phyloP scores from a whole-genome alignment of 2,888 invertebrate genomes.

The Drosophila falleni region DNA sequence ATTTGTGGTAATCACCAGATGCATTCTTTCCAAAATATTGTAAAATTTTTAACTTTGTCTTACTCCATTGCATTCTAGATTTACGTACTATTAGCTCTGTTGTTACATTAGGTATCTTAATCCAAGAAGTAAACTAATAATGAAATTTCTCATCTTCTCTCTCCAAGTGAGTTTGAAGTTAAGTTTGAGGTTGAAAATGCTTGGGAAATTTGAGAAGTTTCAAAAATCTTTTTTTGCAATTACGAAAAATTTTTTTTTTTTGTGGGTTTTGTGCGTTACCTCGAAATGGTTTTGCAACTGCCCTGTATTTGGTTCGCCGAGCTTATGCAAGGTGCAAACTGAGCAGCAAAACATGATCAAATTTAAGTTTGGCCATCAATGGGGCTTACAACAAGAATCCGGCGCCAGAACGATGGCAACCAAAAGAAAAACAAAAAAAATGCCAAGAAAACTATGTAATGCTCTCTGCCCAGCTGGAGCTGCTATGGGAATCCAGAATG shows the following conservation, averaged over 20 bases:
- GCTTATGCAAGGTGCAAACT: conserved; percentile 19
- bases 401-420: not conserved
- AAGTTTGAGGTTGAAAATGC: not conserved
- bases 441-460: conserved; percentile 35
- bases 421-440: conserved; percentile 4
- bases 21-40: not conserved
- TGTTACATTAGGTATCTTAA: not conserved
- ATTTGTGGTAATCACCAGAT: no score
- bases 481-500: conserved; percentile 59
- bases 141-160: not conserved
- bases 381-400: conserved; percentile 30
- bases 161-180: not conserved
- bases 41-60: not conserved
- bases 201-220: conserved; percentile 18
- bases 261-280: not conserved
- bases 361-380: conserved; percentile 75
- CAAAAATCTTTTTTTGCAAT: conserved; percentile 10
- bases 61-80: not conserved
- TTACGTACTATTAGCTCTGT: not conserved
- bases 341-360: conserved; percentile 42
- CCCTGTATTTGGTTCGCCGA: not conserved
- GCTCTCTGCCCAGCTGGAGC: conserved; percentile 1
- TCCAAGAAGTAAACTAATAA: not conserved
- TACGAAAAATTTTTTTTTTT: conserved; percentile 9
- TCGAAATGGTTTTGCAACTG: not conserved